Evolutionary conservation across 2,888 invertebrate genomes (phyloP).

Genomic region (Synanthedon andrenaeformis): DNA sequence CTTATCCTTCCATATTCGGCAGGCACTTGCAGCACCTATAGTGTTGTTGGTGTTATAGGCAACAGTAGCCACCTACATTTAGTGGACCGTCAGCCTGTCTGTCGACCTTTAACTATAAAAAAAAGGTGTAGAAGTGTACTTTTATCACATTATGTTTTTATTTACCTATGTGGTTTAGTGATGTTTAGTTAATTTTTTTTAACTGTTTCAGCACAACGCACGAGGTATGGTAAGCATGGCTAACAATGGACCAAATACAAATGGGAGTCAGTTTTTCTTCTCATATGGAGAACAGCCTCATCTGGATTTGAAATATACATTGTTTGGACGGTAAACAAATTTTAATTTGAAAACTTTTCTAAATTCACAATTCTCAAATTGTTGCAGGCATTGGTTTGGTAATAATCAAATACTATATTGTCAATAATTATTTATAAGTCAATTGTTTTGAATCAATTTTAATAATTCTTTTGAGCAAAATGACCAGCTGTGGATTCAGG

Average conservation of each 20-base stretch:
- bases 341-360: neutral
- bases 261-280: conserved; percentile 98
- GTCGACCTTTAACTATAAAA: too few species aligned
- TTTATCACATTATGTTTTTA: neutral
- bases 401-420: too few species aligned
- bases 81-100: neutral
- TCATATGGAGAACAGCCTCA: conserved; percentile 94
- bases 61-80: too few species aligned
- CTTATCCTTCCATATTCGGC: too few species aligned
- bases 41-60: too few species aligned
- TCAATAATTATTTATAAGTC: too few species aligned
- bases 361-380: too few species aligned
- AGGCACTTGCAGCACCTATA: too few species aligned
- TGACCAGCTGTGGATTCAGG: too few species aligned
- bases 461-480: too few species aligned
- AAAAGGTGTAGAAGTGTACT: neutral
- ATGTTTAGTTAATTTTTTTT: neutral
- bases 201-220: conserved; percentile 75
- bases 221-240: conserved; percentile 97
- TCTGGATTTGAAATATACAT: conserved; percentile 95
- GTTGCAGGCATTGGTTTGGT: too few species aligned
- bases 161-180: neutral
- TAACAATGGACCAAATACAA: conserved; percentile 97
- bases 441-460: too few species aligned
- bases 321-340: conserved; percentile 88